Evolutionary conservation across 53 echinoderm and acorn worm species (phyloP), one percentile per base, ranked within the genome.

Genomic region (Glandiceps talaboti): DNA sequence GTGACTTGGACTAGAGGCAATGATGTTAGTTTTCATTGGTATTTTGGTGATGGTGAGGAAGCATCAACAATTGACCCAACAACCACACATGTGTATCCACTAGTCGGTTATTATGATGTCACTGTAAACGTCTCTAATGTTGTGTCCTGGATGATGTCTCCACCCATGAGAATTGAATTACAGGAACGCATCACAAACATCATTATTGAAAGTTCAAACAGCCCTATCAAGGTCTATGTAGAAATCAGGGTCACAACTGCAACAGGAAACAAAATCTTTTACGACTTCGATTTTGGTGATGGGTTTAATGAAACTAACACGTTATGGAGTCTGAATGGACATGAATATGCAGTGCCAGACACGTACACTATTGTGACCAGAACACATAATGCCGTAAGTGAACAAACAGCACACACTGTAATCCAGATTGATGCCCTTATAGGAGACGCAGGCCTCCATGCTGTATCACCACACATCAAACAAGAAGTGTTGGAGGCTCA

Each of bases 101-200:
- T 14, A 28, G 76, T 82, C 28, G 89, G 86, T 20, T 89, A 80
- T 30, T 92, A 82, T 75, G 77, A 84, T 30, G 88, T 92, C 1
- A 86, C 76, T 1, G 92, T 92, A 1, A 89, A 92, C 73, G 85
- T 92, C 29, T 89, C 92, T 30, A 92, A 92, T 72, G 80, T 92
- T 6, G 92, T 92, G 28, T 92, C 92, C 0, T 89, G 86, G 85
- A 92, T 92, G 92, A 76, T 88, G 74, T 92, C 92, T 10, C 80
- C 86, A 25, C 72, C 82, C 0, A 74, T 92, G 33, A 64, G 27
- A 14, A 77, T 92, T 1, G 89, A 92, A 64, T 74, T 92, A 26
- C 92, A 92, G 30, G 89, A 92, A 78, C 81, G 92, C 14, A 74
- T 92, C 30, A 89, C 92, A 25, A 85, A 84, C 76, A 73, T 89